Evolutionary conservation across 2,797 vertebrate genomes (phyloP).

Genomic region (Mallotus villosus): DNA sequence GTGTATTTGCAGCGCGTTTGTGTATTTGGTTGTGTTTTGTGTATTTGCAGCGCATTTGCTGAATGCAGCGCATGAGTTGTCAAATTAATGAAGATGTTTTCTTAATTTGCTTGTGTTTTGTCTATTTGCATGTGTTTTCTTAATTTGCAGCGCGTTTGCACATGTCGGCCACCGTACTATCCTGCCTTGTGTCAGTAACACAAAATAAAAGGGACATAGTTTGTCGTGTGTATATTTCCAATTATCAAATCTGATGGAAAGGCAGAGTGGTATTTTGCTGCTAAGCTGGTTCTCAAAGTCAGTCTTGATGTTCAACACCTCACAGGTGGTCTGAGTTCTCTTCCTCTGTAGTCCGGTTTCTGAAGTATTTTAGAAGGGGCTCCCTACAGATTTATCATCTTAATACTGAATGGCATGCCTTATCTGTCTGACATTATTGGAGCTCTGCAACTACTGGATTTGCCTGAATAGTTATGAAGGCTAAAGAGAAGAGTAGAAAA

Average conservation of each 20-base stretch:
- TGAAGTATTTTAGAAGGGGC: background rate
- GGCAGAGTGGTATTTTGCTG: background rate
- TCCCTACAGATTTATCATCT: background rate
- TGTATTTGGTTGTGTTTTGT: no score
- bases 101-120: no score
- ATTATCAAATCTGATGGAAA: background rate
- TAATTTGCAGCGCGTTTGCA: no score
- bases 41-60: no score
- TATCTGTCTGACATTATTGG: constrained; percentile 18
- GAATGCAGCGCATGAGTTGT: no score
- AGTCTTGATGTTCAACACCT: background rate
- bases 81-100: no score
- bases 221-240: no score
- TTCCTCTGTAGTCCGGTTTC: background rate
- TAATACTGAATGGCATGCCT: constrained; percentile 21
- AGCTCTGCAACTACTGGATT: background rate
- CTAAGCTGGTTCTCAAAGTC: background rate
- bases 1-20: no score
- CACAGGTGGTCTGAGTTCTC: background rate
- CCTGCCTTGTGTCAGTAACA: no score
- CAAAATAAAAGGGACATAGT: no score
- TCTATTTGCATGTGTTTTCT: no score
- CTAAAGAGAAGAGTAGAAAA: background rate
- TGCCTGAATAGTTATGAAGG: background rate
- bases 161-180: no score